Evolutionary conservation across 2,888 invertebrate species (phyloP).

Genomic region (Hoplodrina ambigua): DNA sequence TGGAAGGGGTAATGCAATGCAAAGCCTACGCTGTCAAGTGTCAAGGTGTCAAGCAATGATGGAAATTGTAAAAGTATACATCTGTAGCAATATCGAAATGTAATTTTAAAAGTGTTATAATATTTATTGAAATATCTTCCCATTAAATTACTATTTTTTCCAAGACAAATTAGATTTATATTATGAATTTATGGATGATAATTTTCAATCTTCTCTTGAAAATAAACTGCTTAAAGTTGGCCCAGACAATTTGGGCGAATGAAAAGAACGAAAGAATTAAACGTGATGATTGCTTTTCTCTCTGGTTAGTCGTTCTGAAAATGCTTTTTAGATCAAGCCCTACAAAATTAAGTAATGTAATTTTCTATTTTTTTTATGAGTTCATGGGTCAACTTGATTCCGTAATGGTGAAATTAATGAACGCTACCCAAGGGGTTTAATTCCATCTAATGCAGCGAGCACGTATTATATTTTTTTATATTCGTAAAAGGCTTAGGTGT

Average conservation of each 20-base stretch:
- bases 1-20: conserved; percentile 59
- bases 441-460: too few species aligned
- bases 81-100: conserved; percentile 27
- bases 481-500: too few species aligned
- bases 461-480: too few species aligned
- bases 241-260: background rate
- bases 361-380: too few species aligned
- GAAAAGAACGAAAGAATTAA: conserved; percentile 9
- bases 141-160: background rate
- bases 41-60: conserved; percentile 35
- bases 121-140: background rate
- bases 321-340: too few species aligned
- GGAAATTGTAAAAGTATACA: background rate
- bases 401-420: too few species aligned
- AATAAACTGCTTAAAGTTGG: background rate
- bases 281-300: conserved; percentile 6
- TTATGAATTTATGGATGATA: background rate
- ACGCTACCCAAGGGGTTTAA: too few species aligned
- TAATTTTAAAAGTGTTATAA: background rate
- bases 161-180: background rate
- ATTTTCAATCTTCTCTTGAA: background rate
- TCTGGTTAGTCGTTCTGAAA: conserved; percentile 17
- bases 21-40: conserved; percentile 54
- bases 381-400: too few species aligned
- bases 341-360: too few species aligned